These are phyloP conservation scores for Dipodomys ordii DNA, from an alignment of 2,113 vertebrate genomes.

Conservation along the genomic window DNA sequence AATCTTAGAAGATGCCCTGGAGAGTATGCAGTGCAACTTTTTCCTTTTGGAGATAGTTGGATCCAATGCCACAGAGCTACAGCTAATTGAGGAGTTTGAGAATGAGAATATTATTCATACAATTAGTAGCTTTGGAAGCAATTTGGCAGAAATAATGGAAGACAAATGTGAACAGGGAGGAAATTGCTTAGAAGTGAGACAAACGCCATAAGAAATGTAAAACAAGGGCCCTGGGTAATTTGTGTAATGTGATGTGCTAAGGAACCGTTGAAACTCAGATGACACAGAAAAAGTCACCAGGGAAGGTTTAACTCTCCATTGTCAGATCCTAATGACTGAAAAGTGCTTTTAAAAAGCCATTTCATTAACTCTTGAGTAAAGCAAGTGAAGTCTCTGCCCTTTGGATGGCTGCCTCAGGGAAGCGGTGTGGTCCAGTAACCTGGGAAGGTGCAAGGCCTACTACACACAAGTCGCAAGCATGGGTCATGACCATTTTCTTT, in stretches of 20 bases:
- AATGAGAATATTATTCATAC: constrained; percentile 69
- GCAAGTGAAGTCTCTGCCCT: not conserved
- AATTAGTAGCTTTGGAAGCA: constrained; percentile 75
- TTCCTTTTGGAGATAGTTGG: not conserved
- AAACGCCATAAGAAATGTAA: constrained; percentile 57
- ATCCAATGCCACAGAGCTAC: not conserved
- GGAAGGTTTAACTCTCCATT: constrained; percentile 71
- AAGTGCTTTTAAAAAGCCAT: constrained; percentile 68
- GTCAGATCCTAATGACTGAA: constrained; percentile 59
- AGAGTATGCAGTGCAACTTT: not conserved
- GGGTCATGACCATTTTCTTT: not conserved
- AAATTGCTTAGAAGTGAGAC: constrained; percentile 76
- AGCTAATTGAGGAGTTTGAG: constrained; percentile 20
- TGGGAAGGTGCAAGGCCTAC: not conserved
- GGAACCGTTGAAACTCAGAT: constrained; percentile 41
- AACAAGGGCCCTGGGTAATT: constrained; percentile 56
- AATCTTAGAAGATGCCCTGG: not conserved
- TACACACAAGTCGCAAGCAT: too few species aligned
- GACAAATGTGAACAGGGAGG: constrained; percentile 55
- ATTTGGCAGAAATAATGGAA: constrained; percentile 77
- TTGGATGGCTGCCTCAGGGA: not conserved
- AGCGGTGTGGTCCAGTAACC: not conserved
- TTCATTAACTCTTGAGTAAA: constrained; percentile 67
- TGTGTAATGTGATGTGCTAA: constrained; percentile 62
- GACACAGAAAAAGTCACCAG: constrained; percentile 63